These are phyloP conservation scores for Clamator glandarius DNA, from an alignment of 2,797 vertebrate genomes.

Conservation along the genomic window DNA sequence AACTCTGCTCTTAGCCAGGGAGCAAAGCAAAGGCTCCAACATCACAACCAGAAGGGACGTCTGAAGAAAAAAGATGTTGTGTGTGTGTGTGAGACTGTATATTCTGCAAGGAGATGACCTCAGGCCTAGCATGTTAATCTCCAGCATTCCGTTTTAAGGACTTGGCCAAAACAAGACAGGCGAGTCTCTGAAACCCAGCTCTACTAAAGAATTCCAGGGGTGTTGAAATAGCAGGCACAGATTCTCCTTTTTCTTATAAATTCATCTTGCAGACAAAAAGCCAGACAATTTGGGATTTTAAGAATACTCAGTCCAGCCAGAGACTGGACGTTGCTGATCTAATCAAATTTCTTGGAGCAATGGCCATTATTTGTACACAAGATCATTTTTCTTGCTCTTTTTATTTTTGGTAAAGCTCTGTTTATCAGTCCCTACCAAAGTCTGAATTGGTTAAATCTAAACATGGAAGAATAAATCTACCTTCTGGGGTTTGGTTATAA, in stretches of 20 bases:
- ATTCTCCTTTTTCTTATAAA: slow-evolving; percentile 55
- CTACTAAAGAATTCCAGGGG: slow-evolving; percentile 16
- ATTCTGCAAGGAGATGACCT: slow-evolving; percentile 28
- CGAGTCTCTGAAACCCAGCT: slow-evolving; percentile 43
- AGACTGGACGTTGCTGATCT: slow-evolving; percentile 49
- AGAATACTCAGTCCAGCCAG: slow-evolving; percentile 2
- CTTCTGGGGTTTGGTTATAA: not conserved
- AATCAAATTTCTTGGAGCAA: not conserved
- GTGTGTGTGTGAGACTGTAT: not conserved
- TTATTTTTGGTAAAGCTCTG: not conserved
- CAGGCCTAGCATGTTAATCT: slow-evolving; percentile 25
- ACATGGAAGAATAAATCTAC: not conserved
- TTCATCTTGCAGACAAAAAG: slow-evolving; percentile 51
- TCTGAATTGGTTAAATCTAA: not conserved
- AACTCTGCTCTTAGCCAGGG: slow-evolving; percentile 52
- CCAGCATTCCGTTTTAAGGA: slow-evolving; percentile 48
- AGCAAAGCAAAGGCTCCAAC: slow-evolving; percentile 53
- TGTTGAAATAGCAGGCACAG: slow-evolving; percentile 30
- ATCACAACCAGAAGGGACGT: not conserved
- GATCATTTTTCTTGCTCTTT: not conserved
- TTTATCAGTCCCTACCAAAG: not conserved
- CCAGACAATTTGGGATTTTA: slow-evolving; percentile 54
- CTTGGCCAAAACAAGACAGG: slow-evolving; percentile 42
- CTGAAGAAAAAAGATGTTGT: slow-evolving; percentile 49
- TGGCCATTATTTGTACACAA: slow-evolving; percentile 9